These are phyloP conservation scores for Chelidonichthys spinosus DNA, from an alignment of 2,797 vertebrate species.

Conservation along the genomic window DNA sequence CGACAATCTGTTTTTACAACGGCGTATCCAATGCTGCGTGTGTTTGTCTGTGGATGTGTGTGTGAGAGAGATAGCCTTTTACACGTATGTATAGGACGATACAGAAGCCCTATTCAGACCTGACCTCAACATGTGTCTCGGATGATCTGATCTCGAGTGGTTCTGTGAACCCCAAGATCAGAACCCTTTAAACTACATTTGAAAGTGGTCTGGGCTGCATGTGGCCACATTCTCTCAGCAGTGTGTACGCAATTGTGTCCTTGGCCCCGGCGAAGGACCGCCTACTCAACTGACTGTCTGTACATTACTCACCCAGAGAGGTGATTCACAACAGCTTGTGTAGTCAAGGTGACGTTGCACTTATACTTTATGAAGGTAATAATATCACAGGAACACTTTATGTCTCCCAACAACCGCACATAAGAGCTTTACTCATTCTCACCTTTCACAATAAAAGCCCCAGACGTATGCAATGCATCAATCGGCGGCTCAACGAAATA, in stretches of 20 bases:
- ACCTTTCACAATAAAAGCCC: not conserved
- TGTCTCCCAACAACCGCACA: not conserved
- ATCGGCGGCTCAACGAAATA: not conserved
- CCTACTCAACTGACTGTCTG: no score
- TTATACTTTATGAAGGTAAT: not conserved
- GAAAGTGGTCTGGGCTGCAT: not conserved
- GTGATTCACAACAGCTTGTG: not conserved
- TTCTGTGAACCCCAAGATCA: not conserved
- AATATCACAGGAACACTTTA: not conserved
- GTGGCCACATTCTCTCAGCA: not conserved
- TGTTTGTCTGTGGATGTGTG: slow-evolving; percentile 12
- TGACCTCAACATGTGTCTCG: no score
- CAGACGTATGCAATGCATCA: not conserved
- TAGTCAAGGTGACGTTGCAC: not conserved
- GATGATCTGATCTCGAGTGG: no score
- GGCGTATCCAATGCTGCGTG: slow-evolving; percentile 18
- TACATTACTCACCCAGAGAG: no score
- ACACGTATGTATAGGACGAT: slow-evolving; percentile 28
- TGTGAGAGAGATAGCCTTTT: not conserved
- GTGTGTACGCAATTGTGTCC: no score
- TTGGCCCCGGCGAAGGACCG: no score
- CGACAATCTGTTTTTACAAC: slow-evolving; percentile 58
- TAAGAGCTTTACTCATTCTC: not conserved
- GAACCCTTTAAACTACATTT: not conserved
- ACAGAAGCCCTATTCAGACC: not conserved